Percentiles rank a stretch among this genome's conserved stretches.
Conservation (phyloP, 2,797 vertebrate genomes). For the Australoheros facetus region DNA sequence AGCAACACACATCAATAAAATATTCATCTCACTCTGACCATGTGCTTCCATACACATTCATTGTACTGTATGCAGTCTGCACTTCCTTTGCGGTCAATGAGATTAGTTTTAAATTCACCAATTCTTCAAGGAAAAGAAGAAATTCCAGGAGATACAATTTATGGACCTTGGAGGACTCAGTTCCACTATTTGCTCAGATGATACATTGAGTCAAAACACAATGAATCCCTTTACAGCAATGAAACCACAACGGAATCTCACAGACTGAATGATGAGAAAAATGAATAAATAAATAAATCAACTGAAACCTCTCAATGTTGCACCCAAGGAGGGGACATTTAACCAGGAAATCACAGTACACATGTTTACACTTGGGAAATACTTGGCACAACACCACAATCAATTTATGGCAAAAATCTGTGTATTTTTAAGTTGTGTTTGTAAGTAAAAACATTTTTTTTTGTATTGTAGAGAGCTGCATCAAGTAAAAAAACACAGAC, state of each 20-base stretch:
- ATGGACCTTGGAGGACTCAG: constrained; percentile 10
- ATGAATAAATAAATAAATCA: constrained; percentile 9
- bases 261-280: not conserved
- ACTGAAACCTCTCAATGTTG: not conserved
- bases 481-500: not conserved
- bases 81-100: constrained; percentile 37
- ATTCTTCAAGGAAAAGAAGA: constrained; percentile 33
- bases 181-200: constrained; percentile 18
- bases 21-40: constrained; percentile 1
- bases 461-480: not conserved
- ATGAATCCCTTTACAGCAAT: constrained; percentile 33
- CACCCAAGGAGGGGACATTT: not conserved
- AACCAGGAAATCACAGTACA: not conserved
- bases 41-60: not conserved
- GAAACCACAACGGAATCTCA: constrained; percentile 6
- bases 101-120: constrained; percentile 13
- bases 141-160: constrained; percentile 20
- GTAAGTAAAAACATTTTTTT: not conserved
- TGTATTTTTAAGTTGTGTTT: not conserved
- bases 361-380: not conserved
- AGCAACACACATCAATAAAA: not conserved
- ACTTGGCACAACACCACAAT: not conserved
- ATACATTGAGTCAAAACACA: constrained; percentile 11
- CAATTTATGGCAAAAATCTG: too few relatives aligned
- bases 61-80: not conserved